Percentiles rank a stretch among this genome's conserved stretches.
phyloP scores from a whole-genome alignment of 2,888 invertebrate species.

The Hoplodrina ambigua region DNA sequence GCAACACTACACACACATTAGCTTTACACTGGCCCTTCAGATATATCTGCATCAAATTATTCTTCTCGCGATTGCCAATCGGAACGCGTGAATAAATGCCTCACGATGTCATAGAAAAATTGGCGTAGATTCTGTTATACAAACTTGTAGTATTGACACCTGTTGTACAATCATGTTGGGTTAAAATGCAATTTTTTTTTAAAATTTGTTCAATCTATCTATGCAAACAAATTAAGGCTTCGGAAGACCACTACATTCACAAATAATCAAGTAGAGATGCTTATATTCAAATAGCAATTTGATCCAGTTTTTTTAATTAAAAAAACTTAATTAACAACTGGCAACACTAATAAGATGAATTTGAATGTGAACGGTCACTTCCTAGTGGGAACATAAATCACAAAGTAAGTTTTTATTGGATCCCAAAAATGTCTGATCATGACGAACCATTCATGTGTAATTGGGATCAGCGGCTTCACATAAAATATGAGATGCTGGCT shows the following conservation, averaged over 20 bases:
- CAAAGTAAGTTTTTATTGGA: conserved; percentile 82
- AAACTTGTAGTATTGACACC: not conserved
- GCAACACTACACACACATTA: conserved; percentile 82
- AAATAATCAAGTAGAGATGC: not conserved
- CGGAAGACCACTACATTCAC: not conserved
- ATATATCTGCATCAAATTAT: conserved; percentile 63
- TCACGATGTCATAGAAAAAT: conserved; percentile 56
- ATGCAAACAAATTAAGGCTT: not conserved
- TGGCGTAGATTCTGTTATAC: conserved; percentile 31
- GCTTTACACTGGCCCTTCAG: conserved; percentile 77
- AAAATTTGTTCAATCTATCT: not conserved
- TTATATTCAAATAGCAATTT: not conserved
- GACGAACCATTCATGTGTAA: conserved; percentile 88
- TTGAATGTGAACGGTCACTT: conserved; percentile 76
- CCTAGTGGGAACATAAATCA: conserved; percentile 84
- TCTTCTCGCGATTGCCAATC: conserved; percentile 59
- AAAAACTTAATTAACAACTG: conserved; percentile 77
- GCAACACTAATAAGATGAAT: conserved; percentile 79
- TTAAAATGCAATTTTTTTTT: not conserved
- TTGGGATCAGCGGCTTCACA: conserved; percentile 87
- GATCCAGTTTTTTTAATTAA: conserved; percentile 61
- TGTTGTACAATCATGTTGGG: not conserved
- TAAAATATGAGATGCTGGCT: conserved; percentile 87
- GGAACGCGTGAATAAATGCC: conserved; percentile 56
- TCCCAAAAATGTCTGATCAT: conserved; percentile 87